Percentiles rank a stretch among this genome's conserved stretches.
Evolutionary conservation across 2,888 invertebrate genomes (phyloP).

Genomic region (Ennomos fuscantarius): DNA sequence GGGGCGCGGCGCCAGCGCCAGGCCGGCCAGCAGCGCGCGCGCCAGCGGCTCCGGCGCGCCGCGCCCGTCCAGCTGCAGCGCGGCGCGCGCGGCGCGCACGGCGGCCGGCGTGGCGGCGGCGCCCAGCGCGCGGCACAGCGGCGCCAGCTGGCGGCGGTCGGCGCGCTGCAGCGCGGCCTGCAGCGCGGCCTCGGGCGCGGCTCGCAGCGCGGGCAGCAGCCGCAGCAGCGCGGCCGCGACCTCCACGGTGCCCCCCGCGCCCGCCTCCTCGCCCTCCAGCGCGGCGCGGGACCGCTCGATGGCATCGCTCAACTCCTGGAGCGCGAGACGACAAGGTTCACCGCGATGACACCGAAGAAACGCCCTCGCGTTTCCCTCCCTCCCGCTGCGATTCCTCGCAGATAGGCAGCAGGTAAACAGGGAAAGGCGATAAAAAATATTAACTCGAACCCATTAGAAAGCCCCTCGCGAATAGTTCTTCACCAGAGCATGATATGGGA

Average conservation of each 20-base stretch:
- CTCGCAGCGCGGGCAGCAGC: conserved; percentile 16
- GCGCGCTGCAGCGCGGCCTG: conserved; percentile 6
- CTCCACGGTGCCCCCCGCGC: conserved; percentile 27
- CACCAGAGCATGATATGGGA: too few relatives aligned
- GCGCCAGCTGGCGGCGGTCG: conserved; percentile 6
- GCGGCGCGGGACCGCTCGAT: conserved; percentile 26
- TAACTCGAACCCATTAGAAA: too few relatives aligned
- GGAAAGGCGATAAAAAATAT: too few relatives aligned
- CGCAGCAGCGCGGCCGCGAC: conserved; percentile 24
- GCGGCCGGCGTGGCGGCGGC: conserved; percentile 50
- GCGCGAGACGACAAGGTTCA: background rate
- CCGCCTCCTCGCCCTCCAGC: conserved; percentile 37
- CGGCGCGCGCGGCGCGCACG: conserved; percentile 50
- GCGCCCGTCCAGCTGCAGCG: conserved; percentile 1
- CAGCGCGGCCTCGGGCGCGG: conserved; percentile 39
- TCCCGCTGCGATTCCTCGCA: too few relatives aligned
- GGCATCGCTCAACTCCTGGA: conserved; percentile 27
- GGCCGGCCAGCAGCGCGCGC: conserved; percentile 48
- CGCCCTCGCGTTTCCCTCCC: too few relatives aligned
- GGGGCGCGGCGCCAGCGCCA: conserved; percentile 33
- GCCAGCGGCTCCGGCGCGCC: conserved; percentile 34
- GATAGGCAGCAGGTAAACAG: too few relatives aligned
- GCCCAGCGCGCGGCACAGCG: conserved; percentile 53
- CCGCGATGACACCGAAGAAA: too few relatives aligned
- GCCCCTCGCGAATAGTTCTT: too few relatives aligned